Evolutionary conservation across 2,797 vertebrate species (phyloP).

Genomic region (Squalus acanthias): DNA sequence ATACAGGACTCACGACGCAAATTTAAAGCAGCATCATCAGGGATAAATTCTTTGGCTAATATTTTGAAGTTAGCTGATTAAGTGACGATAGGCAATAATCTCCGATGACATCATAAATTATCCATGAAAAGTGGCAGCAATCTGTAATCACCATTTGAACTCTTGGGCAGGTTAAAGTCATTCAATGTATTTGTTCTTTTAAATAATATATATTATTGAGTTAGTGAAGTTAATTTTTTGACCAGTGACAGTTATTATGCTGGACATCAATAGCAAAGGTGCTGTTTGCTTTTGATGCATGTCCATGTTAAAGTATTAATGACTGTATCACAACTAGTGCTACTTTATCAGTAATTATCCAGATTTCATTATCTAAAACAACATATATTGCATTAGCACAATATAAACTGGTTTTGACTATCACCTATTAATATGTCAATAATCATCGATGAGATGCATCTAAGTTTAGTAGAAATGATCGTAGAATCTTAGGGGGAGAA

Average conservation of each 20-base stretch:
- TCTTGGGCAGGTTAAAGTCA: not conserved
- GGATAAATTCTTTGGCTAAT: not conserved
- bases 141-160: not conserved
- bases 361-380: not conserved
- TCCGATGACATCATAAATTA: not conserved
- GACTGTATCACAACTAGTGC: not conserved
- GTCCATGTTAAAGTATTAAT: not conserved
- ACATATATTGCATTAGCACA: not conserved
- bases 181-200: not conserved
- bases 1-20: not conserved
- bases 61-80: not conserved
- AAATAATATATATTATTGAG: not conserved
- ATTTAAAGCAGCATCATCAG: not conserved
- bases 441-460: not conserved
- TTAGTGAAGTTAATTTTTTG: not conserved
- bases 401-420: not conserved
- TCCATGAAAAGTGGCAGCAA: not conserved
- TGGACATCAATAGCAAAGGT: not conserved
- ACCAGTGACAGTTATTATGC: not conserved
- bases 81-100: not conserved
- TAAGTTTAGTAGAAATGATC: not conserved
- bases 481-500: not conserved
- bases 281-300: not conserved
- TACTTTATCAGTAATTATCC: not conserved
- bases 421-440: not conserved